Conservation (phyloP, 2,113 vertebrate species). For the Benitochromis conjunctus region DNA sequence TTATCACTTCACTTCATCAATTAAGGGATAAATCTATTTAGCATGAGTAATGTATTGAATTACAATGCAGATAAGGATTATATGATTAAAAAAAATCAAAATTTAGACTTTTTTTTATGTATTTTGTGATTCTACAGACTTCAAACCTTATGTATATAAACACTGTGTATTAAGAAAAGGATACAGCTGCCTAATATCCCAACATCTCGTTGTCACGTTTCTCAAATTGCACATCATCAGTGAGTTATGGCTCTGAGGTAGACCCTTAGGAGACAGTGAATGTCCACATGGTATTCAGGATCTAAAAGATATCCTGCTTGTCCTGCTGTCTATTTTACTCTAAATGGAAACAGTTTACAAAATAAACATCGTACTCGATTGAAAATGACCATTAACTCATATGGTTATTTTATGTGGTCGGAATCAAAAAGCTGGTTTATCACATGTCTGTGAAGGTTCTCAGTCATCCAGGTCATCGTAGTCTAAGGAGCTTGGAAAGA, state of each 20-base stretch:
- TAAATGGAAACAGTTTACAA: not conserved
- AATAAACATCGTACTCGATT: not conserved
- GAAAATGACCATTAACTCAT: not conserved
- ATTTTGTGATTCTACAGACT: not conserved
- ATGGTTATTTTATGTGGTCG: not conserved
- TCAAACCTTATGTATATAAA: not conserved
- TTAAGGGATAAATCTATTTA: fast-evolving
- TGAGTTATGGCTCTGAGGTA: not conserved
- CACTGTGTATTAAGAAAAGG: not conserved
- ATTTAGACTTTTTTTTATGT: not conserved
- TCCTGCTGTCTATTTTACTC: not conserved
- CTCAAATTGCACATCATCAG: not conserved
- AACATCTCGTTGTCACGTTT: not conserved
- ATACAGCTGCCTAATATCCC: not conserved
- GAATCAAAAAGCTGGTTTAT: not conserved
- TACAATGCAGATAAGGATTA: fast-evolving
- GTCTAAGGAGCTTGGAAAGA: too few species aligned
- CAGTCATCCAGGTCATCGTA: too few species aligned
- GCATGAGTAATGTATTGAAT: not conserved
- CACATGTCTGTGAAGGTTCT: not conserved
- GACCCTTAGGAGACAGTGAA: not conserved
- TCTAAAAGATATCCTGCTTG: too few species aligned
- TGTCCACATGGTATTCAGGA: not conserved
- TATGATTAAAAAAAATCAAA: not conserved
- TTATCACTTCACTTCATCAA: not conserved